phyloP scores from a whole-genome alignment of 2,888 invertebrate species.

The Leptogaster cylindrica region DNA sequence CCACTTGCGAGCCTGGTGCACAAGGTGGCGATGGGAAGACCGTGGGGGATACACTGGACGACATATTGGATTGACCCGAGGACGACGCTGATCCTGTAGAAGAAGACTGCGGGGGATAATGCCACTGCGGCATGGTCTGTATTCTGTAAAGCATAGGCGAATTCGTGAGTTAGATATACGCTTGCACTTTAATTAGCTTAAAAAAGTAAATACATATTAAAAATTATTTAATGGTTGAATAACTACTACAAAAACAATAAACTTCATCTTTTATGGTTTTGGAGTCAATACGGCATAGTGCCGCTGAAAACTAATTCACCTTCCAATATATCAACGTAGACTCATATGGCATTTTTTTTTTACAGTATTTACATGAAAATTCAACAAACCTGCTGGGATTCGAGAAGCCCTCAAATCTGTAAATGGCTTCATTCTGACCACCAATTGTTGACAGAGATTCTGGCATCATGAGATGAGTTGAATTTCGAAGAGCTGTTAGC shows the following conservation, averaged over 20 bases:
- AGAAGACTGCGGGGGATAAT: conserved; percentile 60
- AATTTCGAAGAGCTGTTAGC: neutral
- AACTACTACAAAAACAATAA: neutral
- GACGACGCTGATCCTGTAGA: conserved; percentile 60
- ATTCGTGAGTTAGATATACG: neutral
- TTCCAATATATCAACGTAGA: too few species aligned
- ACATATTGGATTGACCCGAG: conserved; percentile 56
- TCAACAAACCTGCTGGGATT: conserved; percentile 1
- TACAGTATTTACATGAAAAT: neutral
- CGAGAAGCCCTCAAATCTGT: conserved; percentile 3
- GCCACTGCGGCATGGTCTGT: conserved; percentile 43
- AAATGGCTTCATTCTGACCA: conserved; percentile 2
- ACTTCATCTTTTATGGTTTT: too few species aligned
- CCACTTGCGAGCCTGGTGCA: conserved; percentile 55
- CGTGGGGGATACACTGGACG: conserved; percentile 59
- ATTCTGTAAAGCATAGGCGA: neutral
- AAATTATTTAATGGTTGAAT: neutral
- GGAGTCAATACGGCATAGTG: too few species aligned
- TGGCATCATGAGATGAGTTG: conserved; percentile 2
- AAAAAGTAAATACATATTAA: too few species aligned
- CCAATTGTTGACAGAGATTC: neutral
- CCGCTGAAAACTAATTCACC: too few species aligned
- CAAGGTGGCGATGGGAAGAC: conserved; percentile 59
- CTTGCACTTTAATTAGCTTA: too few species aligned
- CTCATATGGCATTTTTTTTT: too few species aligned